Evolutionary conservation across 2,797 vertebrate genomes (phyloP), one percentile per base, ranked within the genome.

Genomic region (Astyanax mexicanus): DNA sequence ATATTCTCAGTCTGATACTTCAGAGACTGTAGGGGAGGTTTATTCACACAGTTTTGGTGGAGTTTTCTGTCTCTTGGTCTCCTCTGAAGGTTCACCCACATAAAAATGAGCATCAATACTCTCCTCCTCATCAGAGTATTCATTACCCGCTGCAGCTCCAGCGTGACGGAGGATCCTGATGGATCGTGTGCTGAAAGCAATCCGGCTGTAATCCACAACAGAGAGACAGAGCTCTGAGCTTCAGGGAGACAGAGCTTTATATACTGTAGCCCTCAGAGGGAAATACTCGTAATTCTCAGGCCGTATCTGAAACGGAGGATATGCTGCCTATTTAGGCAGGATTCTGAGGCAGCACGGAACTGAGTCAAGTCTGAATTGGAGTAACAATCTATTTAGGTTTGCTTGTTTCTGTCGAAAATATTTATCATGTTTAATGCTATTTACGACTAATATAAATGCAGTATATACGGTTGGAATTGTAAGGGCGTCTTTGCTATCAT

Each of bases 131-230:
- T 52, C 60, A 8, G 61, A 66, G 67, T 45, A 66, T 72, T 72
- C 27, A 61, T 75, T 78, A 70, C 67, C 61, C 37, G 49, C 72
- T 72, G 13, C 62, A 17, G 72, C 47, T 44, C 19, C 6, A 1
- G 38, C 38, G 66, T 70, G 38, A 11, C 69, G 58, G 44, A 68
- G 35, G 23, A 64, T 71, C 35, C 64, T 78, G 42, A 73, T 61
- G 72, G 58, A 69, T 75, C 75, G 65, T 55, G 19, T 21, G 47
- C 44, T 69, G 57, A 27, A 65, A 78, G 54, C 27, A 44, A 72
- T 74, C 32, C 49, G 29, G 72, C 52, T 49, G 38, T 77, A 49
- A 55, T 54, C 69, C 27, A 60, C 64, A 8, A 23, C 47, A 80
- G 65, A 49, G 71, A 47, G 68, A 62, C 51, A 19, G 23, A 66